A percentile compares a stretch with the other conserved stretches of the same genome.
phyloP scores from a whole-genome alignment of 2,888 invertebrate genomes.

The Pollenia labialis region DNA sequence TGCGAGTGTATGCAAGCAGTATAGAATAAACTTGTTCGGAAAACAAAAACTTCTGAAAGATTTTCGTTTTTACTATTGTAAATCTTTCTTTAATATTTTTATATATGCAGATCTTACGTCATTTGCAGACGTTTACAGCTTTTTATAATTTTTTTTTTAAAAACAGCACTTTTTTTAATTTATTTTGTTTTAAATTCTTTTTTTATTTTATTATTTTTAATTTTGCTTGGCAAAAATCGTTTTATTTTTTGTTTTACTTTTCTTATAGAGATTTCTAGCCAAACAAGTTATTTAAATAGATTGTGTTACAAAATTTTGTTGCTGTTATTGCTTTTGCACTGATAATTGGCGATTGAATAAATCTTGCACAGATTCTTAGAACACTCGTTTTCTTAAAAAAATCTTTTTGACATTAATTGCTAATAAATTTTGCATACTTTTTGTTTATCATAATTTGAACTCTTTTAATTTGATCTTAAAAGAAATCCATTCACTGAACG shows the following conservation, averaged over 20 bases:
- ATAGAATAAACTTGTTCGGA: neutral
- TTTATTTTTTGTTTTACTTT: conserved; percentile 30
- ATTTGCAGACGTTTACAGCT: conserved; percentile 39
- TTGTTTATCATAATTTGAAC: conserved; percentile 4
- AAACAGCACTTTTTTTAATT: conserved; percentile 49
- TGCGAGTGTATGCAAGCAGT: neutral
- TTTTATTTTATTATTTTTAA: conserved; percentile 5
- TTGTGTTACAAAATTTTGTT: conserved; percentile 40
- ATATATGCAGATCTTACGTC: conserved; percentile 58
- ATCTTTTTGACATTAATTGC: conserved; percentile 8
- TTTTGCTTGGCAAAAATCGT: conserved; percentile 52
- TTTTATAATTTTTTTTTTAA: conserved; percentile 36
- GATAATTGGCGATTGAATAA: conserved; percentile 13
- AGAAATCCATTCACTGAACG: conserved; percentile 23
- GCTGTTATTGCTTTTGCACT: conserved; percentile 27
- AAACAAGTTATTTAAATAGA: conserved; percentile 60
- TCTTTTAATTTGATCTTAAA: conserved; percentile 20
- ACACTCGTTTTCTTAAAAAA: neutral
- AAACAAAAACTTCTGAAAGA: neutral
- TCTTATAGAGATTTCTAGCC: conserved; percentile 54
- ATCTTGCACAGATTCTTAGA: conserved; percentile 29
- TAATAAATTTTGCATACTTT: conserved; percentile 29
- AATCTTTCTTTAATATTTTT: conserved; percentile 6
- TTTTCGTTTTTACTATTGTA: conserved; percentile 11
- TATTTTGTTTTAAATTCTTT: neutral